phyloP scores from a whole-genome alignment of 2,888 invertebrate genomes.

The Congeria kusceri region DNA sequence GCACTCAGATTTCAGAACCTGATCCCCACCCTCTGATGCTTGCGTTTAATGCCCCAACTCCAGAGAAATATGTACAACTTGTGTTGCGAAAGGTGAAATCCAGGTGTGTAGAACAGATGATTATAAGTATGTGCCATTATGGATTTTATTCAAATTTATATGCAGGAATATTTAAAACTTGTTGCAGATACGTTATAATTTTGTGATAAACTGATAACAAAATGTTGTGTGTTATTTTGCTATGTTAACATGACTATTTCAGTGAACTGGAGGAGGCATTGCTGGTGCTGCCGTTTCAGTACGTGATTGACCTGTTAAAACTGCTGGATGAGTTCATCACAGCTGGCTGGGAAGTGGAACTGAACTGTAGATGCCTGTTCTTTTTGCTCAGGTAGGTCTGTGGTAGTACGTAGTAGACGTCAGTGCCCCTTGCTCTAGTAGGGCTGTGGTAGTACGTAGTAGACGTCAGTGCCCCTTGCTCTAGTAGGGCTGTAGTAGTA shows the following conservation, averaged over 20 bases:
- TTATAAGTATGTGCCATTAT: too few relatives aligned
- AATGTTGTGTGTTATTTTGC: too few relatives aligned
- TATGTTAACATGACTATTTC: constrained; percentile 76
- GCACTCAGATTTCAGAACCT: constrained; percentile 86
- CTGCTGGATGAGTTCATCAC: constrained; percentile 90
- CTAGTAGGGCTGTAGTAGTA: too few relatives aligned
- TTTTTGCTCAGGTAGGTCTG: constrained; percentile 87
- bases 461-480: too few relatives aligned
- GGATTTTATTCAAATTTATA: too few relatives aligned
- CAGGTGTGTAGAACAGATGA: constrained; percentile 87
- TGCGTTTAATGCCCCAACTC: constrained; percentile 90
- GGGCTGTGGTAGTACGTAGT: too few relatives aligned
- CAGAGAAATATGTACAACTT: constrained; percentile 93
- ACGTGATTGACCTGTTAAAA: constrained; percentile 92
- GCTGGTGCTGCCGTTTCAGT: constrained; percentile 93
- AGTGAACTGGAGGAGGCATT: constrained; percentile 97
- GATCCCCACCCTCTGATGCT: constrained; percentile 92
- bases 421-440: too few relatives aligned
- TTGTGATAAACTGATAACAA: too few relatives aligned
- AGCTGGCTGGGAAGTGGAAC: constrained; percentile 90
- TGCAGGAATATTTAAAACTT: too few relatives aligned
- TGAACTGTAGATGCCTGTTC: constrained; percentile 91
- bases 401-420: too few relatives aligned
- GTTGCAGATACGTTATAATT: too few relatives aligned
- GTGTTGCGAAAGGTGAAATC: constrained; percentile 92